phyloP scores from a whole-genome alignment of 2,113 vertebrate genomes.

The Puffinus mauretanicus region DNA sequence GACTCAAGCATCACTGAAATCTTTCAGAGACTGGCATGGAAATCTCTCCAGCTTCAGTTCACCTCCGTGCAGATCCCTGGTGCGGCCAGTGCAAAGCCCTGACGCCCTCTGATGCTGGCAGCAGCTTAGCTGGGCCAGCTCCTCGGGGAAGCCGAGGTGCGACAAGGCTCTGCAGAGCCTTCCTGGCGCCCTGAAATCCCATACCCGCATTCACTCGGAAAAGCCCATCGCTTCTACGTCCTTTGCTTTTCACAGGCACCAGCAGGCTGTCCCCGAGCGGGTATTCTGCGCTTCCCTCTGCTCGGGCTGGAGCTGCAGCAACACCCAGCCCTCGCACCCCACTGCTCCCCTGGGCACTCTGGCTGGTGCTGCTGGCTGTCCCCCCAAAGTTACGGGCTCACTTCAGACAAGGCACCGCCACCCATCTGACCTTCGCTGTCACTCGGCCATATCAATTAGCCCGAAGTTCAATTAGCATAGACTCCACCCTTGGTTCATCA shows the following conservation, averaged over 20 bases:
- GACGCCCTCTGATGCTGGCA: not conserved
- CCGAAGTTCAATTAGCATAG: not conserved
- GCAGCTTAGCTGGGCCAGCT: not conserved
- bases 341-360: fast-evolving
- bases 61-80: not conserved
- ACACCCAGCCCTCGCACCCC: not conserved
- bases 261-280: fast-evolving
- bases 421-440: not conserved
- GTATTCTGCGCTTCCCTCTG: not conserved
- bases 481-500: too few relatives aligned
- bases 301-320: not conserved
- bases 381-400: not conserved
- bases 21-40: not conserved
- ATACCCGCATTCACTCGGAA: fast-evolving
- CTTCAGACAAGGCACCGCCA: not conserved
- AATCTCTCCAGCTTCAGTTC: not conserved
- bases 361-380: not conserved
- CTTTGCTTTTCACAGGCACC: not conserved
- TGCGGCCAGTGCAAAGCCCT: not conserved
- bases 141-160: fast-evolving
- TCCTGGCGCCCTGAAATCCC: not conserved
- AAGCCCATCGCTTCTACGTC: not conserved
- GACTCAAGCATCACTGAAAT: not conserved
- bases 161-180: not conserved
- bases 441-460: not conserved